Evolutionary conservation across 2,113 vertebrate genomes (phyloP).

Genomic region (Brienomyrus brachyistius): DNA sequence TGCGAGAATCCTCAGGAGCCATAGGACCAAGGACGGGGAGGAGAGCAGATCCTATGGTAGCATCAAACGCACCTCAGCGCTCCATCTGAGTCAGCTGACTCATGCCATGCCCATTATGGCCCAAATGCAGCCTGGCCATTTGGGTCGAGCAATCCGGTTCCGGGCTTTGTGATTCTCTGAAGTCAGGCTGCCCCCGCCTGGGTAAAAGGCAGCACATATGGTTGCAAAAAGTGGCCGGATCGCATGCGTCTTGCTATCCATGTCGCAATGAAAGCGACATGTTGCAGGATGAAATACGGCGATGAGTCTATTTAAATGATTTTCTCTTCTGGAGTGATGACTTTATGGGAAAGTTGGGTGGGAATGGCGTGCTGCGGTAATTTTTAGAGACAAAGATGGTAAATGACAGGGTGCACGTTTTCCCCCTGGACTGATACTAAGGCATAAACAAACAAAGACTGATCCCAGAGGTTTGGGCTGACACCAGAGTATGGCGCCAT

Average conservation of each 20-base stretch:
- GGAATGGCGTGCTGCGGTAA: conserved; percentile 68
- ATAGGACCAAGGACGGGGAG: neutral
- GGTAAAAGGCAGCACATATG: neutral
- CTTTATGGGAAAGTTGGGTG: conserved; percentile 41
- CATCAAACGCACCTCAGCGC: neutral
- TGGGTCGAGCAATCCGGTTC: neutral
- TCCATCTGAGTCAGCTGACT: neutral
- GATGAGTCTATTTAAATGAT: neutral
- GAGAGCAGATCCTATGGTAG: neutral
- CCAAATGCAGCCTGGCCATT: neutral
- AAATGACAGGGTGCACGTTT: conserved; percentile 78
- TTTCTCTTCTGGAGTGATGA: conserved; percentile 3
- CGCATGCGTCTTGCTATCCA: neutral
- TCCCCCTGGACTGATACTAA: conserved; percentile 63
- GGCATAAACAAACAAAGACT: conserved; percentile 67
- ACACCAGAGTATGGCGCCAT: conserved; percentile 78
- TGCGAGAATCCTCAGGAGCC: neutral
- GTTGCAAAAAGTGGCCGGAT: neutral
- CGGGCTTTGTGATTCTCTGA: neutral
- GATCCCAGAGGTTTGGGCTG: conserved; percentile 76
- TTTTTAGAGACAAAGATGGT: conserved; percentile 74
- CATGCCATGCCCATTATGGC: neutral
- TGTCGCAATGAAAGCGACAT: neutral
- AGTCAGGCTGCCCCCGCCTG: neutral
- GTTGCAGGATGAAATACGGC: neutral